Conservation (phyloP, 1,140 invertebrate species). For the Heliconius hermathena region DNA sequence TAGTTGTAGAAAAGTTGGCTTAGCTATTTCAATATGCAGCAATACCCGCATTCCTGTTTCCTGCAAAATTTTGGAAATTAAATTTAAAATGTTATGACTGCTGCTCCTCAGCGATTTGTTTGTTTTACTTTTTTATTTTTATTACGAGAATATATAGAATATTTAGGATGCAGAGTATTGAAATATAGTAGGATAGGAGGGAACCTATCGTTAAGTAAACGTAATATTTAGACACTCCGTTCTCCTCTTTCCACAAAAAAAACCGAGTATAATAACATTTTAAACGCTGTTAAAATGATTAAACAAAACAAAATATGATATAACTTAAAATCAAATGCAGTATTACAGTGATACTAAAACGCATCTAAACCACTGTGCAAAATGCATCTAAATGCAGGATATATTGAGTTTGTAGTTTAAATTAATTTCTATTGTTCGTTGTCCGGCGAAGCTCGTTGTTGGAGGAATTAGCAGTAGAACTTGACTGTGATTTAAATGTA, state of each 20-base stretch:
- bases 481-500: conserved; percentile 7
- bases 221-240: too few species aligned
- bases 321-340: background rate
- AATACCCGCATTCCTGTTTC: background rate
- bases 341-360: background rate
- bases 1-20: background rate
- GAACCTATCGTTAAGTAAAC: too few species aligned
- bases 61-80: background rate
- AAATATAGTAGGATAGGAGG: too few species aligned
- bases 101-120: too few species aligned
- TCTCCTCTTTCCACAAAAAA: too few species aligned
- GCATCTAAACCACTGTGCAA: conserved; percentile 11
- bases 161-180: too few species aligned
- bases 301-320: too few species aligned
- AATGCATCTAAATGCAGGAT: conserved; percentile 16
- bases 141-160: too few species aligned
- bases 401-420: conserved; percentile 29
- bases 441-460: background rate
- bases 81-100: background rate
- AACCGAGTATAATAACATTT: too few species aligned
- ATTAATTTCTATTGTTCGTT: conserved; percentile 29
- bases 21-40: background rate
- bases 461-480: conserved; percentile 5
- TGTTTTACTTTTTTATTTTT: too few species aligned
- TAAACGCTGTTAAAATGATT: too few species aligned